Base-by-base conservation (phyloP, 2,113 vertebrate species). In the Odocoileus virginianus region DNA sequence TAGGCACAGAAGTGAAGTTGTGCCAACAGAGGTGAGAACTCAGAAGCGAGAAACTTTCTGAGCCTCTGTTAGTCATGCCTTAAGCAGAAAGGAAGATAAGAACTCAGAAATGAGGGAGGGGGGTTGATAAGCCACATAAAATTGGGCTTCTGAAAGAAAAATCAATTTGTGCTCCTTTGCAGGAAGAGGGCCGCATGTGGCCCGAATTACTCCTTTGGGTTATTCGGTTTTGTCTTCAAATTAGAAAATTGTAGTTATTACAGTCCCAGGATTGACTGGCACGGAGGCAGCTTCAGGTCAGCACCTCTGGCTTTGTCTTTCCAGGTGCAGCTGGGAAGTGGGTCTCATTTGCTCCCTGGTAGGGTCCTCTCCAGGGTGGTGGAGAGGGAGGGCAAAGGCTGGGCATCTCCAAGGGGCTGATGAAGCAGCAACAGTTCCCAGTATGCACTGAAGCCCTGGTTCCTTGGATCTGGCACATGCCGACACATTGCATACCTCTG, bases 161-260 rank as follows among this genome's bases (percentile, higher is more conserved):
- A 88, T 95, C 92, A 30, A 90, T 94, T 9, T 90, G 92, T 16
- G 23, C 76, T 71, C 27, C 60, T 91, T 45, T 91, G 58, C 57
- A 19, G 90, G 89, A 95, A 92, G 79, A 86, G 28, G 89, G 58
- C 91, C 2, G 6, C 58, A 0, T n/a, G 81, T 21, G 82, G 96
- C 71, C 86, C 13, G 67, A 96, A 83, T 94, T 27, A 33, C 78
- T 87, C 67, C 33, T 79, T 85, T n/a, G 96, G 90, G 36, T 90
- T 71, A 95, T 96, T 85, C 55, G 55, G 84, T 92, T 96, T 93
- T 90, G 87, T 94, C 92, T 97, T 97, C 90, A 96, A 61, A 94
- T 98, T 97, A 95, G 97, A 96, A 97, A 96, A 98, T 74, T 55
- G 95, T 58, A 30, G 94, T 94, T 86, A 97, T 97, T 95, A 87